These are phyloP conservation scores for Molossus molossus DNA, from an alignment of 2,797 vertebrate genomes.

Conservation along the genomic window DNA sequence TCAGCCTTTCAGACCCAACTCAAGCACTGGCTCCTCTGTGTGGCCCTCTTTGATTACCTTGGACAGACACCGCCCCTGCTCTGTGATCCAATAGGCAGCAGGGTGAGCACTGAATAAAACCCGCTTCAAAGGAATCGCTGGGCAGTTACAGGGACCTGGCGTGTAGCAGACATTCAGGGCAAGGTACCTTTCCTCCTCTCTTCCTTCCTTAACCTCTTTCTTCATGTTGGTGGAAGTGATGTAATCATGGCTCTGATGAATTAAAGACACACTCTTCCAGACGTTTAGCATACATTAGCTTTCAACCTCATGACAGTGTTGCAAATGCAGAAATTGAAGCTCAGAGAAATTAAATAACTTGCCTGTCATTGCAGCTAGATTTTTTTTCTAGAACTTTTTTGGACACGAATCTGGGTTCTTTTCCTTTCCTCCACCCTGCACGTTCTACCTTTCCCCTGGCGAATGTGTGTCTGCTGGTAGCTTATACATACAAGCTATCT, in stretches of 20 bases:
- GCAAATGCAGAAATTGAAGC: slow-evolving; percentile 63
- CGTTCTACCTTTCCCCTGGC: background rate
- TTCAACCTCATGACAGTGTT: slow-evolving; percentile 68
- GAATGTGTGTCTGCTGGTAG: slow-evolving; percentile 16
- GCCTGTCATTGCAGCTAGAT: slow-evolving; percentile 34
- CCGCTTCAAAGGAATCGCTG: slow-evolving; percentile 20
- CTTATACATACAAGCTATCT: slow-evolving; percentile 39
- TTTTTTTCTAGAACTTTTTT: slow-evolving; percentile 58
- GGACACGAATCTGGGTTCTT: background rate
- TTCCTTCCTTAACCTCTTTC: slow-evolving; percentile 49
- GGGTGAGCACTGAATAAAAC: slow-evolving; percentile 38
- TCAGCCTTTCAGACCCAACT: background rate
- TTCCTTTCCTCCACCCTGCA: background rate
- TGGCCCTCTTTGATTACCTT: background rate
- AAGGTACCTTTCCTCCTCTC: slow-evolving; percentile 3
- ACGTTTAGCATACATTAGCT: slow-evolving; percentile 67
- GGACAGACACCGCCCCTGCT: background rate
- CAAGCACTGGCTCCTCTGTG: background rate
- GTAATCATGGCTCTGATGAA: slow-evolving; percentile 53
- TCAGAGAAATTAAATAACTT: slow-evolving; percentile 63
- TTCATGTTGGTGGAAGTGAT: slow-evolving; percentile 63
- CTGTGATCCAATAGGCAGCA: background rate
- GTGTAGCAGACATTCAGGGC: background rate
- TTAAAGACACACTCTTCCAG: slow-evolving; percentile 54
- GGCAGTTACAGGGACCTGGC: slow-evolving; percentile 3